A percentile compares a stretch with the other conserved stretches of the same genome.
phyloP scores from a whole-genome alignment of 2,888 invertebrate genomes.

The Diadromus collaris region DNA sequence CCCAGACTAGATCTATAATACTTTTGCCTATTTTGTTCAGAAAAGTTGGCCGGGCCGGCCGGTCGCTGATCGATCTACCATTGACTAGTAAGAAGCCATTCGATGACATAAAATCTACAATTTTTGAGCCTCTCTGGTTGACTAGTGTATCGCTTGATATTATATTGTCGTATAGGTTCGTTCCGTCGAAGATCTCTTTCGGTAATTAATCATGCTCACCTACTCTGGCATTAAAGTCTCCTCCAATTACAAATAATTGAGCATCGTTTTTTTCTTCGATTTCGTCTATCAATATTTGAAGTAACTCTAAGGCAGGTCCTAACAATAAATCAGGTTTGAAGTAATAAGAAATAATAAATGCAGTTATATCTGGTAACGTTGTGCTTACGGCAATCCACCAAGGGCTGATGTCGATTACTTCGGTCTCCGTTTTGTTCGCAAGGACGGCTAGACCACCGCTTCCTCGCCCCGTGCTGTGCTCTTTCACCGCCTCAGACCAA shows the following conservation, averaged over 20 bases:
- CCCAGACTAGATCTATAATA: slow-evolving; percentile 14
- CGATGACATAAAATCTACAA: slow-evolving; percentile 4
- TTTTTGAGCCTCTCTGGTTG: slow-evolving; percentile 11
- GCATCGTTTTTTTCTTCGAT: not conserved
- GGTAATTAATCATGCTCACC: slow-evolving; percentile 9
- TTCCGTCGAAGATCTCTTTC: slow-evolving; percentile 1
- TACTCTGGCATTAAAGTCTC: slow-evolving; percentile 16
- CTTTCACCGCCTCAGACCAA: slow-evolving; percentile 9
- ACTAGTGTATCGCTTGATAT: slow-evolving; percentile 11
- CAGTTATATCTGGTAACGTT: not conserved
- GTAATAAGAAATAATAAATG: slow-evolving; percentile 8
- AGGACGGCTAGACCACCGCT: slow-evolving; percentile 11
- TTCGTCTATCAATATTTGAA: slow-evolving; percentile 15
- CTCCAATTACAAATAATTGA: slow-evolving; percentile 8
- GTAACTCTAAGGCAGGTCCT: slow-evolving; percentile 5
- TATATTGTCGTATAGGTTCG: not conserved
- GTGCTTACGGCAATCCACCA: slow-evolving; percentile 22
- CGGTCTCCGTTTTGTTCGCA: not conserved
- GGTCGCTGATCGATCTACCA: slow-evolving; percentile 16
- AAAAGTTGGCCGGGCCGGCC: slow-evolving; percentile 6
- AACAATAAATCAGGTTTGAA: slow-evolving; percentile 18
- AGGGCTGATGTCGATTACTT: slow-evolving; percentile 6
- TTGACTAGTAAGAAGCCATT: slow-evolving; percentile 24
- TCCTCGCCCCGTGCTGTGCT: slow-evolving; percentile 13
- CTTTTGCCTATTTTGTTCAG: not conserved